Evolutionary conservation across 2,113 vertebrate species (phyloP), one percentile per base, ranked within the genome.

Genomic region (Macrotis lagotis): DNA sequence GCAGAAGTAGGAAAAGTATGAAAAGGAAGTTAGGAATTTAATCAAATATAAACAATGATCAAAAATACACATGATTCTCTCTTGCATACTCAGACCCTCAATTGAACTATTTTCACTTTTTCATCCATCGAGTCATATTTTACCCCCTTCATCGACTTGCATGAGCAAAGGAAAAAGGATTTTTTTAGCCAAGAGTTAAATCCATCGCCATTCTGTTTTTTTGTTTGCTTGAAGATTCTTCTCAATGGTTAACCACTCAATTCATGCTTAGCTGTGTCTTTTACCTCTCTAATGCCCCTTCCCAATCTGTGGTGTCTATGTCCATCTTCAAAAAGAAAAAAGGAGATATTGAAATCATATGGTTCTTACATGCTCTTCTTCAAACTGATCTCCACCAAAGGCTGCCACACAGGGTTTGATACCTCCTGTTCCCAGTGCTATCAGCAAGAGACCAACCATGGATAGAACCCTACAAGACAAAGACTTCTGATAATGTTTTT

Each of bases 391-490:
- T 95, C 99, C 99, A 97, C 99, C 99, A 94, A 99, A 99, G 5
- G 99, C 99, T 90, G 99, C 98, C 92, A 99, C 99, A 6, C 99
- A 99, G 48, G 99, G 99, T 98, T 99, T 99, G 98, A 99, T 99
- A 50, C 99, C 99, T 95, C 99, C 99, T 0, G 99, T 99, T 92
- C 99, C 99, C 91, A 99, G 97, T 90, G 99, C 99, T 53, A 99
- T 99, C 96, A 99, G 98, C 94, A 99, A 98, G 96, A 99, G 98
- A 26, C 99, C 99, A 8, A 98, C 0, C 98, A 99, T 98, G 91
- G 99, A 99, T 92, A 99, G 96, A 98, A 98, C 96, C 98, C 99
- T 97, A 99, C 98, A 98, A 97, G 93, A 51, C 22, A 97, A 53
- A 96, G 48, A 48, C 26, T 93, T 28, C 44, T 92, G 92, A 89